Conservation (phyloP, 2,113 vertebrate species). For the zebrafish (Danio rerio) region GRCz12tu NC_133182.1:24062001-24062500, state of each 20-base stretch:
- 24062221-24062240: slow-evolving; percentile 10
- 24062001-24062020: not conserved
- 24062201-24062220: slow-evolving; percentile 7
- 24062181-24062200: slow-evolving; percentile 30
- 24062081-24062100: not conserved
- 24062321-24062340: not conserved
- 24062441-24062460: too few species aligned
- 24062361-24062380: not conserved
- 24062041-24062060: not conserved
- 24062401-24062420: too few species aligned
- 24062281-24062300: not conserved
- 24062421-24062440: too few species aligned
- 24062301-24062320: not conserved
- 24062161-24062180: slow-evolving; percentile 20
- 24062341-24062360: too few species aligned
- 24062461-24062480: too few species aligned
- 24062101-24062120: not conserved
- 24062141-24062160: slow-evolving; percentile 19
- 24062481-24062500: too few species aligned
- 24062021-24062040: not conserved
- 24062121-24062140: not conserved
- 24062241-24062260: not conserved
- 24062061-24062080: not conserved
- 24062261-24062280: not conserved
- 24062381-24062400: too few species aligned